Evolutionary conservation across 2,113 vertebrate genomes (phyloP).

Genomic region (Gallinago undulata): DNA sequence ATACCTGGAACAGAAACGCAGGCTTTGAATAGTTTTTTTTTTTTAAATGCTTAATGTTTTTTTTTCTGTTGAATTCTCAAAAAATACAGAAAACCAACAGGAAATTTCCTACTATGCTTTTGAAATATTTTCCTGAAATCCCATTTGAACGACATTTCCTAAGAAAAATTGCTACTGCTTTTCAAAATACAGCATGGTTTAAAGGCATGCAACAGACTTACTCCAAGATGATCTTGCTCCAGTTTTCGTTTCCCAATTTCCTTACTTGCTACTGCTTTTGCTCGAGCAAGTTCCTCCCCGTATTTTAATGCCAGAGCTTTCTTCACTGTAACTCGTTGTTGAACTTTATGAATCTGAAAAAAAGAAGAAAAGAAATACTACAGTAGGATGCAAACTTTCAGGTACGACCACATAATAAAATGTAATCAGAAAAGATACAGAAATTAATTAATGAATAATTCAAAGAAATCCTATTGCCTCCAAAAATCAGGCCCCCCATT

Average conservation of each 20-base stretch:
- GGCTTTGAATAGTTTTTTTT: neutral
- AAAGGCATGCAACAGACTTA: slow-evolving; percentile 70
- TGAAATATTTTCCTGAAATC: neutral
- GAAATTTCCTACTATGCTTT: neutral
- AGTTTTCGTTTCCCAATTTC: slow-evolving; percentile 81
- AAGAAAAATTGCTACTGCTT: neutral
- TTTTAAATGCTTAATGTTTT: neutral
- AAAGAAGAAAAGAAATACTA: neutral
- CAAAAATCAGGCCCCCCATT: neutral
- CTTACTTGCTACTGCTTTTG: slow-evolving; percentile 80
- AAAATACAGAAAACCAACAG: neutral
- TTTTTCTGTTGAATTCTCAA: neutral
- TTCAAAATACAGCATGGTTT: neutral
- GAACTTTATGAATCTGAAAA: slow-evolving; percentile 88
- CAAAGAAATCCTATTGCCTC: neutral
- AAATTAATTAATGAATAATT: neutral
- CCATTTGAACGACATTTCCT: neutral
- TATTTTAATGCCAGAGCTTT: slow-evolving; percentile 81
- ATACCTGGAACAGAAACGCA: neutral
- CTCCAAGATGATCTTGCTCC: slow-evolving; percentile 73
- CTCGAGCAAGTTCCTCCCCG: slow-evolving; percentile 86
- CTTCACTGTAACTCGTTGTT: slow-evolving; percentile 89
- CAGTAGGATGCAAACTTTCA: neutral
- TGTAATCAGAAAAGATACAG: neutral
- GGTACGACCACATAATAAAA: neutral